Conservation (phyloP, 2,888 invertebrate genomes). For the Ennomos erosarius region DNA sequence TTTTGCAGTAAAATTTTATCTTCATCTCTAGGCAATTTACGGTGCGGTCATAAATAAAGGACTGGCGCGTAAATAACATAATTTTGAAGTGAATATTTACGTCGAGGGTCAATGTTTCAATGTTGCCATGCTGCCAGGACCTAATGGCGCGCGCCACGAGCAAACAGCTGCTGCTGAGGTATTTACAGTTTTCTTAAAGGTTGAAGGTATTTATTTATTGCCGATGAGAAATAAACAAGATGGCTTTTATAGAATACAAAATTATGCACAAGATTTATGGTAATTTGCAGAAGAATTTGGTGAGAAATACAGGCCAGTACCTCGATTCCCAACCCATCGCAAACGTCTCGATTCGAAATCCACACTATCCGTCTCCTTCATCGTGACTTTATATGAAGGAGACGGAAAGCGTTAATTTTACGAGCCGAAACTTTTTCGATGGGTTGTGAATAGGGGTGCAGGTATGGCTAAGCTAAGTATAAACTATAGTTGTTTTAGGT, state of each 20-base stretch:
- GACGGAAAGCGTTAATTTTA: too few relatives aligned
- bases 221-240: conserved; percentile 14
- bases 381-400: too few relatives aligned
- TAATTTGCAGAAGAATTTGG: neutral
- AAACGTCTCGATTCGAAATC: too few relatives aligned
- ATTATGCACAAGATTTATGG: neutral
- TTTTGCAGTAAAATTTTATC: conserved; percentile 47
- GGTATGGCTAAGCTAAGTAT: too few relatives aligned
- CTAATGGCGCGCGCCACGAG: conserved; percentile 27
- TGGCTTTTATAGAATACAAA: neutral
- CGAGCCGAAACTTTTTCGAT: too few relatives aligned
- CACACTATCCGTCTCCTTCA: too few relatives aligned
- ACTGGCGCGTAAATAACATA: conserved; percentile 55
- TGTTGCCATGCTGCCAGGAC: too few relatives aligned
- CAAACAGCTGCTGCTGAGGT: conserved; percentile 34
- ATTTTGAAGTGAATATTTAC: conserved; percentile 46
- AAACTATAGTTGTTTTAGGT: too few relatives aligned
- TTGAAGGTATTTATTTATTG: conserved; percentile 25
- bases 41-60: conserved; percentile 54
- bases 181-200: conserved; percentile 31
- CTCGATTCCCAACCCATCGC: too few relatives aligned
- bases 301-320: too few relatives aligned
- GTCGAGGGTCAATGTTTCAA: conserved; percentile 40
- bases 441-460: too few relatives aligned
- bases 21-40: conserved; percentile 54